Conservation (phyloP, 2,888 invertebrate genomes). For the Rhagonycha lutea region DNA sequence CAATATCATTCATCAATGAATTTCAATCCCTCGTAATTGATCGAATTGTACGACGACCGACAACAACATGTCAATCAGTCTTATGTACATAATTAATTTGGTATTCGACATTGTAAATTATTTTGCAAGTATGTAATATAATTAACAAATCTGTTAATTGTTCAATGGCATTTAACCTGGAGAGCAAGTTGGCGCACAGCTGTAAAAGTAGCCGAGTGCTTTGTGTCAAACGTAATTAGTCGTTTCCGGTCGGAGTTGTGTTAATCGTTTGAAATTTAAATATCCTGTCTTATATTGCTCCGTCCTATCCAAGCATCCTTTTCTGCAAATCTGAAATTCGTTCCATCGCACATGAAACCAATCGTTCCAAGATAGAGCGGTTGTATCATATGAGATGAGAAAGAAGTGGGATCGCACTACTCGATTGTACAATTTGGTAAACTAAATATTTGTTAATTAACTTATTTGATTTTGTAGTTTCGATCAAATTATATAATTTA, state of each 20-base stretch:
- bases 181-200: constrained; percentile 39
- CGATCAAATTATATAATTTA: neutral
- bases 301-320: constrained; percentile 36
- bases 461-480: neutral
- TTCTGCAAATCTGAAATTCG: constrained; percentile 2
- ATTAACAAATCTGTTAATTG: neutral
- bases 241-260: constrained; percentile 52
- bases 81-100: too few species aligned
- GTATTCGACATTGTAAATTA: neutral
- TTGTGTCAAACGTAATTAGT: constrained; percentile 55
- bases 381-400: neutral
- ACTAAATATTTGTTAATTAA: neutral
- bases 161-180: neutral
- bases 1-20: too few species aligned
- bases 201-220: constrained; percentile 51
- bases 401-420: neutral
- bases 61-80: too few species aligned
- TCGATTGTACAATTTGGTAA: neutral
- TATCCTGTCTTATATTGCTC: constrained; percentile 53
- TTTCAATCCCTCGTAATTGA: too few species aligned
- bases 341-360: neutral
- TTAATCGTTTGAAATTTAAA: constrained; percentile 55
- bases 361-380: neutral
- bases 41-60: too few species aligned
- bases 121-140: neutral